Evolutionary conservation across 2,888 invertebrate genomes (phyloP).

Genomic region (Clistopyga incitator): DNA sequence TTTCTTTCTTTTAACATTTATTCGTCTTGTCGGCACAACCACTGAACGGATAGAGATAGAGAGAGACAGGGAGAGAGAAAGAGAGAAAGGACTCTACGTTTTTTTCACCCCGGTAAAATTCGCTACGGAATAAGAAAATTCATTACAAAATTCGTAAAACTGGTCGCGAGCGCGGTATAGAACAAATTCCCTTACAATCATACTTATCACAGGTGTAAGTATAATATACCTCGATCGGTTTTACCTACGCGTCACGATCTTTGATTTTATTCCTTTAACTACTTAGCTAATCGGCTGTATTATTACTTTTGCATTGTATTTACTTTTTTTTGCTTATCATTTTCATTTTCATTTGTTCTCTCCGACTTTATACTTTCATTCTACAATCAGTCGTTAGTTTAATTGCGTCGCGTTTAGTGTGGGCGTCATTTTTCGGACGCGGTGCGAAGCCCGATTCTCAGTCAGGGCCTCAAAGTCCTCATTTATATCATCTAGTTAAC

Average conservation of each 20-base stretch:
- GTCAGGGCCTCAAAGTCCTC: slow-evolving; percentile 50
- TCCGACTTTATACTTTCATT: slow-evolving; percentile 44
- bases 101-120: slow-evolving; percentile 12
- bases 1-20: slow-evolving; percentile 16
- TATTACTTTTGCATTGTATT: slow-evolving; percentile 29
- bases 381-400: slow-evolving; percentile 52
- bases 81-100: not conserved
- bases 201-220: slow-evolving; percentile 82
- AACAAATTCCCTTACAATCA: slow-evolving; percentile 74
- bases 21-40: slow-evolving; percentile 40
- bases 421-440: slow-evolving; percentile 26
- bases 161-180: slow-evolving; percentile 35
- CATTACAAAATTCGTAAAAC: slow-evolving; percentile 53
- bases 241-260: slow-evolving; percentile 63
- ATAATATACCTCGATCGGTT: slow-evolving; percentile 74
- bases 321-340: slow-evolving; percentile 22
- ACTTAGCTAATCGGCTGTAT: slow-evolving; percentile 15
- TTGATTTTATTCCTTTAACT: slow-evolving; percentile 58
- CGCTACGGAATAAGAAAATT: slow-evolving; percentile 61
- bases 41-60: slow-evolving; percentile 29
- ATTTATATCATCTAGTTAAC: slow-evolving; percentile 31
- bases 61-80: not conserved
- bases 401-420: slow-evolving; percentile 35
- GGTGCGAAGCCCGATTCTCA: slow-evolving; percentile 57
- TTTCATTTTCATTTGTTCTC: slow-evolving; percentile 7